phyloP scores from a whole-genome alignment of 2,113 vertebrate species.

The Heterotilapia buettikoferi region DNA sequence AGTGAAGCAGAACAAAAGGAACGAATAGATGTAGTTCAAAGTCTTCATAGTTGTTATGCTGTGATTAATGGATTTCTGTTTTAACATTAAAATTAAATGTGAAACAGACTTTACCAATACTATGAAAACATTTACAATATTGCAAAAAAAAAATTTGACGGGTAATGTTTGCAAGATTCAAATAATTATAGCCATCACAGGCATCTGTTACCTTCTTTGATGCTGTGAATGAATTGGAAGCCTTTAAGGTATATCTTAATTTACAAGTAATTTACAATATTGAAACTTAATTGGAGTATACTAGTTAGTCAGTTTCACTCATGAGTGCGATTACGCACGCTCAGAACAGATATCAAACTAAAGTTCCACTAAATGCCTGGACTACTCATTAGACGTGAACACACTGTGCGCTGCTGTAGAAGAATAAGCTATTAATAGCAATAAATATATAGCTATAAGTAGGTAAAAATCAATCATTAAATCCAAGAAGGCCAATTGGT shows the following conservation, averaged over 20 bases:
- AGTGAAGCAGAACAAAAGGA: neutral
- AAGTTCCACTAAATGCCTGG: neutral
- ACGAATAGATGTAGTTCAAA: neutral
- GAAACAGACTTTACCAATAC: neutral
- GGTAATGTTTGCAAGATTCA: neutral
- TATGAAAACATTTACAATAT: neutral
- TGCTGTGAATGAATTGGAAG: neutral
- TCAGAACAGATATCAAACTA: neutral
- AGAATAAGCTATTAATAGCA: neutral
- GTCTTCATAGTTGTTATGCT: neutral
- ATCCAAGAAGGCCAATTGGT: neutral
- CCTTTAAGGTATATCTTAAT: neutral
- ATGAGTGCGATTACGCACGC: neutral
- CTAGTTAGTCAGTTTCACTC: neutral
- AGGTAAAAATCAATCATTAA: neutral
- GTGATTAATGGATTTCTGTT: neutral
- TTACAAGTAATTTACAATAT: neutral
- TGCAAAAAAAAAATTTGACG: fast-evolving
- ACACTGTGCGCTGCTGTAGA: neutral
- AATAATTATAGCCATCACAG: neutral
- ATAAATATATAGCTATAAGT: neutral
- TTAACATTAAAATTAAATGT: neutral
- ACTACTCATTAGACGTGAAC: neutral
- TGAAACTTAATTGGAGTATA: neutral
- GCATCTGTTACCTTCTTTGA: neutral